Evolutionary conservation across 1,140 invertebrate genomes (phyloP).

Genomic region (Camponotus floridanus): DNA sequence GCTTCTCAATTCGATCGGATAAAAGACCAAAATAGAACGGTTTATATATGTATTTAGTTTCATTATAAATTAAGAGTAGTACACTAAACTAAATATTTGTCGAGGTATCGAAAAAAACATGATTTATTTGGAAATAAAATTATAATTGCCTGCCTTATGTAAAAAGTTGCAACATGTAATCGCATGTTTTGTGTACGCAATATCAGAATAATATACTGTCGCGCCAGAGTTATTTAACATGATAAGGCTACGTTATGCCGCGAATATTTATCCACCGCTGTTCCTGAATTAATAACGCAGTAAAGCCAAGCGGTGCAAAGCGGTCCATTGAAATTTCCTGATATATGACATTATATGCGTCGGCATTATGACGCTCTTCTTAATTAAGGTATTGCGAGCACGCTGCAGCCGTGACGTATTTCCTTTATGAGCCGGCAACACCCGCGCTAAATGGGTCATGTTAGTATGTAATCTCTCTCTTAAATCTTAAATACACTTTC

Average conservation of each 20-base stretch:
- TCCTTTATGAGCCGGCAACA: constrained; percentile 65
- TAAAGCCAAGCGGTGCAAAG: constrained; percentile 52
- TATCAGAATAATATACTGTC: constrained; percentile 56
- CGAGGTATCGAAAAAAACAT: background rate
- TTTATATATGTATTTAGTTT: background rate
- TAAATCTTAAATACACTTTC: background rate
- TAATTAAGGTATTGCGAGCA: constrained; percentile 60
- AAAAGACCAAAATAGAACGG: background rate
- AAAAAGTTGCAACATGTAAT: background rate
- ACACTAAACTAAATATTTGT: background rate
- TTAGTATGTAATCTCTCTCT: constrained; percentile 22
- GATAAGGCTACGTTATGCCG: constrained; percentile 51
- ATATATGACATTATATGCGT: constrained; percentile 59
- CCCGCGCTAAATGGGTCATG: constrained; percentile 55
- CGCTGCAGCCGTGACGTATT: constrained; percentile 61
- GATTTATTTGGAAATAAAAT: constrained; percentile 1
- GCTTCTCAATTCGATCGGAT: background rate
- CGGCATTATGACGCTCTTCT: constrained; percentile 64
- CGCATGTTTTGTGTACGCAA: constrained; percentile 11
- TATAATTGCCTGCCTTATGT: background rate
- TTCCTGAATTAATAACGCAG: constrained; percentile 62
- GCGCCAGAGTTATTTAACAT: constrained; percentile 55
- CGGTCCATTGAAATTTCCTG: constrained; percentile 65
- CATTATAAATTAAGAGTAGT: background rate
- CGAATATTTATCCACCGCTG: constrained; percentile 57